Base-by-base conservation (phyloP, 2,113 vertebrate genomes). In the Brachyistius frenatus region DNA sequence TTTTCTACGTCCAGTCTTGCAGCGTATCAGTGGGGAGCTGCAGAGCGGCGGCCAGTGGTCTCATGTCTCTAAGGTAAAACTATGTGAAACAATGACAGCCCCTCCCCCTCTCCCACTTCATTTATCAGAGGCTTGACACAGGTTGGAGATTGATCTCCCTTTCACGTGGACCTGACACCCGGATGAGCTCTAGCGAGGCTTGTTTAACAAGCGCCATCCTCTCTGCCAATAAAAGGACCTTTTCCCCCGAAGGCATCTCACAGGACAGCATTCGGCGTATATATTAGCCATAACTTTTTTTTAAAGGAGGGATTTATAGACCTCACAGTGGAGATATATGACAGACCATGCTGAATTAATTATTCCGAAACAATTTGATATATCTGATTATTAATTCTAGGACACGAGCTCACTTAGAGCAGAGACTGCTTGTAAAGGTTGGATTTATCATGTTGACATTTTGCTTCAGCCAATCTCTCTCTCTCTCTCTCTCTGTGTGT, bases 401-500 rank as follows among this genome's bases (percentile, higher is more conserved):
- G 88, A 89, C 90, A 92, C 73, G 16, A 83, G 85, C 88, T 77
- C 54, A 77, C 83, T 87, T 82, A 81, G 83, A 88, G 84, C 87
- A 85, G 76, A 92, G 87, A 84, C 88, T 81, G 90, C 91, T 93
- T 92, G 93, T 92, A 94, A 95, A 95, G 92, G 92, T 93, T 93
- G 92, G 91, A 94, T 95, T 95, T 94, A 94, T 95, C 94, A 94
- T 92, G 93, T 90, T 95, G 94, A 93, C 94, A 95, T 95, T 94
- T 94, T 88, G 91, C 84, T 89, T 80, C 72, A 91, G 88, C 78
- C 86, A 71, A 39, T 84, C 56, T 70, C 77, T 54, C 49, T 56
- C 81, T 76, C 63, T 70, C 67, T 41, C 62, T 23, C 44, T 69
- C 69, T 71, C 52, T 32, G 23, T 23, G 23, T 23, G 23, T 23